phyloP scores from a whole-genome alignment of 2,113 vertebrate species.

The Calidris pygmaea region DNA sequence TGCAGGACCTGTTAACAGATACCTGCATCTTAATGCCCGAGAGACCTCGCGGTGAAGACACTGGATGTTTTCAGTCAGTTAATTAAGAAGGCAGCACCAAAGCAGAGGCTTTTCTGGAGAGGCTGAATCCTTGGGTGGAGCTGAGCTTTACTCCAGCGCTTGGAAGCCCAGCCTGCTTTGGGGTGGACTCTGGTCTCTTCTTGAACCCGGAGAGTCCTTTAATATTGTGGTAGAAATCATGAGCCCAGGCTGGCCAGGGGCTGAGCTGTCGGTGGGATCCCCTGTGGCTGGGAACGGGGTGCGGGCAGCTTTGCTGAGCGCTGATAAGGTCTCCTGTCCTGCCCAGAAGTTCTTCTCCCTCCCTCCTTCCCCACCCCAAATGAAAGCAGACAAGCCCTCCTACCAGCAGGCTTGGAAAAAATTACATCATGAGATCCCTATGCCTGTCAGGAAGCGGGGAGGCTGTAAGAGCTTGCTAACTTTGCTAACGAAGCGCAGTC shows the following conservation, averaged over 20 bases:
- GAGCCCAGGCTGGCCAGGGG: not conserved
- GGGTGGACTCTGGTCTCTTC: not conserved
- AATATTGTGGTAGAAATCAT: not conserved
- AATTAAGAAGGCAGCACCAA: not conserved
- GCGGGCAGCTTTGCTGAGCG: accelerated
- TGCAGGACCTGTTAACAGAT: not conserved
- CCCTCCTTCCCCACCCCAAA: not conserved
- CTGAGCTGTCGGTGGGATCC: not conserved
- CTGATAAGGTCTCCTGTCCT: not conserved
- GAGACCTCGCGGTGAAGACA: not conserved
- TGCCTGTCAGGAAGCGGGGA: conserved; percentile 26
- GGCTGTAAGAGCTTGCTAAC: not conserved
- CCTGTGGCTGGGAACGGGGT: not conserved
- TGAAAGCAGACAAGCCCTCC: conserved; percentile 14
- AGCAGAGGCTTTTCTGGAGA: not conserved
- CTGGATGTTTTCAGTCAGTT: not conserved
- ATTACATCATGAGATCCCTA: conserved; percentile 48
- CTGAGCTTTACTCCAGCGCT: not conserved
- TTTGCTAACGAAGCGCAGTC: not conserved
- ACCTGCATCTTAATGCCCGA: not conserved
- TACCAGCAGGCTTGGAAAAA: conserved; percentile 13
- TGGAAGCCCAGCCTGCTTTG: not conserved
- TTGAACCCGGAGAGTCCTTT: not conserved
- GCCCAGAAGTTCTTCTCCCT: not conserved
- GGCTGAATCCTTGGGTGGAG: not conserved